Base-by-base conservation (phyloP, 1,140 invertebrate genomes). In the Bombus breviceps region DNA sequence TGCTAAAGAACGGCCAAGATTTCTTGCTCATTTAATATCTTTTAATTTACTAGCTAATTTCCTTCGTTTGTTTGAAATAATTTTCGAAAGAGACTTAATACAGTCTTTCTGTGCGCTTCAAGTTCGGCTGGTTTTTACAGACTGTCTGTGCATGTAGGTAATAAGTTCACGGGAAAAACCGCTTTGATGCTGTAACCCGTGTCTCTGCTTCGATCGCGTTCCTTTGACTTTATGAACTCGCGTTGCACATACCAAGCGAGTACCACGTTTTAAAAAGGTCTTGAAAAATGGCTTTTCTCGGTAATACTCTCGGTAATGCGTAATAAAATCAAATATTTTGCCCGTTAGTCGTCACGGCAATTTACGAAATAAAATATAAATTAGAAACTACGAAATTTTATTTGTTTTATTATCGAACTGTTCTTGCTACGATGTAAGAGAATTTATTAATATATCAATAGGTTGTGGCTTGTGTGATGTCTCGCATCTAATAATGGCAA, bases 121-220 rank as follows among this genome's bases (percentile, higher is more conserved):
- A 39, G 32, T 39, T 59, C 25, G 25, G 15, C 74, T 18, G 25
- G 25, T 59, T 76, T 59, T 34, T 25, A 39, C 47, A 0, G 13
- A 25, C 34, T 53, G 74, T 39, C 13, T 76, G 8, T 25, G 12
- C 28, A 53, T 53, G 18, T 22, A 22, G 47, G 41, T 75, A 66
- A 76, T 76, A 76, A 34, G 34, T 76, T n/a, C n/a, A 18, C 47
- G 4, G 12, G 57, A 9, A 43, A 18, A 74, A 37, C 25, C 15
- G 32, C 34, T 78, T 78, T 64, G 76, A 78, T 34, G 76, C 47
- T 78, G 57, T 64, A 37, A 53, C 43, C 25, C 34, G 43, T 71
- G 39, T 47, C 41, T 81, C 43, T 72, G 22, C 32, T 41, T 13
- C 37, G 34, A 81, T 81, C 79, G 37, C 15, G 78, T 71, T 39